Evolutionary conservation across 2,888 invertebrate species (phyloP), one percentile per base, ranked within the genome.

Genomic region (Eucera pruinosa): DNA sequence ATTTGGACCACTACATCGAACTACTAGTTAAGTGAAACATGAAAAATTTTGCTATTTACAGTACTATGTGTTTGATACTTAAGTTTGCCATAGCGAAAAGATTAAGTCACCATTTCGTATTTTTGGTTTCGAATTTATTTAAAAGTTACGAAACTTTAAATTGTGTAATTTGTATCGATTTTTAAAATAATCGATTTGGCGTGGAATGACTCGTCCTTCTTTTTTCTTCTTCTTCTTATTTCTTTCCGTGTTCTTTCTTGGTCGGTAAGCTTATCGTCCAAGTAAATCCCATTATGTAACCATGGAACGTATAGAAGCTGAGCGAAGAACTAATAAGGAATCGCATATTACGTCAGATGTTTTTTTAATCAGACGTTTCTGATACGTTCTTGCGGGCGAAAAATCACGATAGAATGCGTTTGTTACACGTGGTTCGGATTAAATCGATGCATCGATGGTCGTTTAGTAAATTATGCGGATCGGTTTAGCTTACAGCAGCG

Each of bases 401-500:
- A 58, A 62, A 71, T 54, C 13, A 20, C 47, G 52, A 58, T n/a
- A 25, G 27, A 20, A 36, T 18, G 25, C n/a, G 39, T 48, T 27
- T 9, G 39, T 58, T 52, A 30, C 39, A 39, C 30, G 7, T 11
- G 41, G 9, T 11, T 43, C 48, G 18, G 61, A 73, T 70, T 73
- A 73, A 50, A 61, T 70, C 36, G 48, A 43, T 61, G 41, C 30
- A 18, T 39, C 39, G 45, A n/a, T n/a, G n/a, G 23, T 61, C 70
- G 55, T 73, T 70, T 55, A 73, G 33, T 55, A 41, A 61, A 61
- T 70, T 61, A 61, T 73, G 61, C 47, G 47, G 25, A 41, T 73
- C 61, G 47, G 20, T 18, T 48, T 61, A 48, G 33, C 54, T 70
- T 66, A 64, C 71, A 11, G 39, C 20, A 6, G 43, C 60, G 41